Evolutionary conservation across 2,888 invertebrate species (phyloP), one percentile per base, ranked within the genome.

Genomic region (Pharmacophagus antenor): DNA sequence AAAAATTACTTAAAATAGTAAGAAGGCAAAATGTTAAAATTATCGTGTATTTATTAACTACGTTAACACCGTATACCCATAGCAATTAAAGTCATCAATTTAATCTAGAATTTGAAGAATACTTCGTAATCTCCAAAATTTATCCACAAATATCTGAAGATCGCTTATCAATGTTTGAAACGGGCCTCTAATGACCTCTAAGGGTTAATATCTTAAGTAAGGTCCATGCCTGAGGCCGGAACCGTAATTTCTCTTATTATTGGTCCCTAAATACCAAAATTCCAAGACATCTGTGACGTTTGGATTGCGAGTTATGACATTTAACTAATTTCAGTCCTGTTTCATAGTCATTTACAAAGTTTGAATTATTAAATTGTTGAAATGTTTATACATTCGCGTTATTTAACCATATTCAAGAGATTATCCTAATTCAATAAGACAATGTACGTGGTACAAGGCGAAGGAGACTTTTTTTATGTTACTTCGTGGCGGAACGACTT

Each of bases 181-280:
- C 73, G 82, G 79, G 77, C 77, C 79, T 77, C 75, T 88, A 88
- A 88, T 87, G 82, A 82, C 72, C 78, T 80, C 83, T 80, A 75
- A 78, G 77, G 83, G 84, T 83, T 82, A 84, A 85, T 88, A 88
- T 83, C 84, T 87, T 79, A 88, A 80, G 68, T 73, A 50, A 58
- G 67, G 65, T 68, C 70, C 71, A 70, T 70, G 72, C 73, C 71
- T 72, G 71, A 64, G 65, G 68, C 70, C 68, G 65, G 69, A 68
- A 64, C 69, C 70, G 65, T 74, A 77, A 79, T 73, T 73, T 71
- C 68, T 67, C 69, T 69, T 70, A 80, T 85, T 84, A 86, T 85
- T 80, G 84, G 77, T 78, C 82, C 78, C 80, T 72, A 73, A 69
- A 70, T 70, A 71, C 65, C 63, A 62, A 70, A n/a, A 74, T 72